phyloP scores from a whole-genome alignment of 2,113 vertebrate species.

The Rallus limicola region DNA sequence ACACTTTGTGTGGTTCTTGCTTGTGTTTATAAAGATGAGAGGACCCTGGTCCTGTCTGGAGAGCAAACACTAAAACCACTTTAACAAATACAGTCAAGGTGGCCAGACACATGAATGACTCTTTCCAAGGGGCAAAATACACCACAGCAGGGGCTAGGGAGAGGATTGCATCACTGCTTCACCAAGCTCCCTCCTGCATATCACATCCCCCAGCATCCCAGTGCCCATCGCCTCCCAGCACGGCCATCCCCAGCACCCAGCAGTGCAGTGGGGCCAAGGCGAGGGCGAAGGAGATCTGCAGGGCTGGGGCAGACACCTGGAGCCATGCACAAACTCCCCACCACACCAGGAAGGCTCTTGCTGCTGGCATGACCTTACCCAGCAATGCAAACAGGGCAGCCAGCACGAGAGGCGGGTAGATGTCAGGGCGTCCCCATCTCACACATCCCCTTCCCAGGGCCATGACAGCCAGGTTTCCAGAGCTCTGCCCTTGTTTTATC shows the following conservation, averaged over 20 bases:
- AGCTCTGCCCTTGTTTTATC: background rate
- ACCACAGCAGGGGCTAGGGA: background rate
- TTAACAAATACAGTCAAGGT: background rate
- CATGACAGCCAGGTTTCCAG: background rate
- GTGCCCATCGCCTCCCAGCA: background rate
- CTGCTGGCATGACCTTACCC: background rate
- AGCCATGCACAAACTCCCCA: accelerated
- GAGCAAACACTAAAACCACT: background rate
- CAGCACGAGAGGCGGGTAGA: accelerated
- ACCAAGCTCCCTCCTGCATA: background rate
- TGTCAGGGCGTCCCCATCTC: background rate
- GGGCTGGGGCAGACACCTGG: background rate
- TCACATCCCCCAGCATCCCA: background rate
- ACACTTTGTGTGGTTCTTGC: background rate
- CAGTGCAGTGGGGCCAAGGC: accelerated
- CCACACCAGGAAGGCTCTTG: accelerated
- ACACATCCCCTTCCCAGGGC: background rate
- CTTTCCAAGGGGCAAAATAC: background rate
- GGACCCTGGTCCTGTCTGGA: background rate
- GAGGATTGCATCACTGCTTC: background rate
- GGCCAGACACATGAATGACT: background rate
- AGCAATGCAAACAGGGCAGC: background rate
- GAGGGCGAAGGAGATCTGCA: background rate
- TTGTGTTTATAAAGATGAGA: background rate
- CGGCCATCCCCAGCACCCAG: background rate